phyloP scores from a whole-genome alignment of 2,113 vertebrate genomes.

The Lasiurus borealis region DNA sequence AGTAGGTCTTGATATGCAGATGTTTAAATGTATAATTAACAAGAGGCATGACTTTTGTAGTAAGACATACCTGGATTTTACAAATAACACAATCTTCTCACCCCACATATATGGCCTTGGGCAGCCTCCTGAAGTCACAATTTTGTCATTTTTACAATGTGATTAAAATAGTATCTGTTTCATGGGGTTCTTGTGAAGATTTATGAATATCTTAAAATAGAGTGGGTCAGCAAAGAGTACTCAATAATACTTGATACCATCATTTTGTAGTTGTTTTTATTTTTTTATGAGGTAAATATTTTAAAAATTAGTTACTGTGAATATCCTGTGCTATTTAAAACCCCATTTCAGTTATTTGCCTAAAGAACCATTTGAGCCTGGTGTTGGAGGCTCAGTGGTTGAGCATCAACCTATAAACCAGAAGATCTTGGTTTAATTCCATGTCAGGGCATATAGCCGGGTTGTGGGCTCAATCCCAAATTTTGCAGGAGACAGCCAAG shows the following conservation, averaged over 20 bases:
- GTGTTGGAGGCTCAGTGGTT: too few relatives aligned
- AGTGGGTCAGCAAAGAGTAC: background rate
- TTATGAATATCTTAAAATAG: conserved; percentile 6
- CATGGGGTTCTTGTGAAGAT: background rate
- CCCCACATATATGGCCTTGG: background rate
- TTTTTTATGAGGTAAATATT: conserved; percentile 43
- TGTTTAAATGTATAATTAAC: background rate
- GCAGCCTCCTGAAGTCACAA: background rate
- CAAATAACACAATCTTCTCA: background rate
- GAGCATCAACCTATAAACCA: too few relatives aligned
- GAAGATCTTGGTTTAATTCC: too few relatives aligned
- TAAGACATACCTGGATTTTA: background rate
- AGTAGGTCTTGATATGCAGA: background rate
- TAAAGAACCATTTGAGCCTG: background rate
- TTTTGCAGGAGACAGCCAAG: too few relatives aligned
- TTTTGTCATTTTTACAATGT: background rate
- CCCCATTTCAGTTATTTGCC: conserved; percentile 47
- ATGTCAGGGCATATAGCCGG: too few relatives aligned
- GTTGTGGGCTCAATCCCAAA: too few relatives aligned
- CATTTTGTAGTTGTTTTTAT: conserved; percentile 46
- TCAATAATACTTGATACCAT: conserved; percentile 5
- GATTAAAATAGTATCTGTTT: conserved; percentile 9
- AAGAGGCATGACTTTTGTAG: background rate
- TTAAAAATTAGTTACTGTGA: conserved; percentile 49
- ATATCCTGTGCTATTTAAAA: conserved; percentile 50